Percentiles rank a stretch among this genome's conserved stretches.
These are phyloP conservation scores for Netelia melanura DNA, from an alignment of 2,888 invertebrate genomes.

Conservation along the genomic window DNA sequence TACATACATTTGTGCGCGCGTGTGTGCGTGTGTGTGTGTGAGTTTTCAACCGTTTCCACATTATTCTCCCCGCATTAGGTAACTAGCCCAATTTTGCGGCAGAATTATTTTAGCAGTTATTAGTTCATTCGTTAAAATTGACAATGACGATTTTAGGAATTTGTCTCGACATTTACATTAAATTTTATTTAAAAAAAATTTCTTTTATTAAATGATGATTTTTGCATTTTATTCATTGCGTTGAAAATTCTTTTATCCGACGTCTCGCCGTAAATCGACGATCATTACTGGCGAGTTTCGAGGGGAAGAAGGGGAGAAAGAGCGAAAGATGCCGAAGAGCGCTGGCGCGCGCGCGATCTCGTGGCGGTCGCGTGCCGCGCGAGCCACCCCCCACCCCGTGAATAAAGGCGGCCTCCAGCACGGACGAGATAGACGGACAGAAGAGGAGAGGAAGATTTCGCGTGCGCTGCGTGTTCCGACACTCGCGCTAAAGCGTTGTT, in stretches of 20 bases:
- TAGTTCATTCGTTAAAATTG: too few relatives aligned
- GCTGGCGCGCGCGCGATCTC: slow-evolving; percentile 8
- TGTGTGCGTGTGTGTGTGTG: background rate
- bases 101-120: background rate
- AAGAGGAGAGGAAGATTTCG: background rate
- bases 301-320: background rate
- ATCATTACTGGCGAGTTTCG: background rate
- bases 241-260: too few relatives aligned
- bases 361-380: slow-evolving; percentile 64
- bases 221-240: too few relatives aligned
- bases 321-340: slow-evolving; percentile 9
- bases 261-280: background rate
- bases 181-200: too few relatives aligned
- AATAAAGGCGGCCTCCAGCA: slow-evolving; percentile 14
- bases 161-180: too few relatives aligned
- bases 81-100: background rate
- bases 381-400: slow-evolving; percentile 4
- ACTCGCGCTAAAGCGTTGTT: slow-evolving; percentile 8
- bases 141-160: too few relatives aligned
- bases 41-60: background rate
- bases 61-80: background rate
- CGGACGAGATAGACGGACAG: background rate
- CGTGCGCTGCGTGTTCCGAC: background rate
- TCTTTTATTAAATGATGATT: too few relatives aligned
- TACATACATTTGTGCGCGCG: background rate